Base-by-base conservation (phyloP, 2,797 vertebrate genomes). In the Staurois parvus region DNA sequence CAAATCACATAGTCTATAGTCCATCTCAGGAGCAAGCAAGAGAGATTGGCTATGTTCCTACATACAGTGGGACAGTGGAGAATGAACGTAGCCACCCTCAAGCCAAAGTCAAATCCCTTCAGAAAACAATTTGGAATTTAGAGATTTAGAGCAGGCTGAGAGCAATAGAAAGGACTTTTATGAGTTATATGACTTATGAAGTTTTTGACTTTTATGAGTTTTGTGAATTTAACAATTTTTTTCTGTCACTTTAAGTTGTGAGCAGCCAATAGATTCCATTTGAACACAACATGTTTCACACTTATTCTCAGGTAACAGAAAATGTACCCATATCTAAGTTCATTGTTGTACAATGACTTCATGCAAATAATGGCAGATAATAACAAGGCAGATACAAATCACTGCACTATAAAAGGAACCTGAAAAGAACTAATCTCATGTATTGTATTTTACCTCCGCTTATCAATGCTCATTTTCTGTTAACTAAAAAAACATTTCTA, bases 371-470 rank as follows among this genome's bases (percentile, higher is more conserved):
- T 74, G 72, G 7, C 26, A 74, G 6, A 74, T 48, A 74, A 40
- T 24, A 40, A 45, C 4, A 52, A 52, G n/a, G 73, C 26, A 21
- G 73, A 78, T 67, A 19, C 6, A 78, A 67, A 10, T 78, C 34
- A 12, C 34, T 12, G 13, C 59, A 45, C 30, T 21, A 66, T 67
- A 59, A 67, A 28, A 2, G 59, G 76, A 78, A 78, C 42, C 24
- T n/a, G 15, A 42, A 37, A 78, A 7, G 34, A 66, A 78, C 30
- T 78, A 66, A 40, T 78, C 34, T 78, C 15, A 9, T 40, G 28
- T 28, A 15, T 76, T 59, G 59, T 15, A 78, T 42, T 66, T n/a
- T 78, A 26, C 34, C 30, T n/a, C 37, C 11, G 42, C n/a, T 74
- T 52, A 74, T 64, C 30, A 40, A 24, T 59, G 52, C 17, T 21